These are phyloP conservation scores for Anomalospiza imberbis DNA, from an alignment of 2,797 vertebrate species.

Conservation along the genomic window DNA sequence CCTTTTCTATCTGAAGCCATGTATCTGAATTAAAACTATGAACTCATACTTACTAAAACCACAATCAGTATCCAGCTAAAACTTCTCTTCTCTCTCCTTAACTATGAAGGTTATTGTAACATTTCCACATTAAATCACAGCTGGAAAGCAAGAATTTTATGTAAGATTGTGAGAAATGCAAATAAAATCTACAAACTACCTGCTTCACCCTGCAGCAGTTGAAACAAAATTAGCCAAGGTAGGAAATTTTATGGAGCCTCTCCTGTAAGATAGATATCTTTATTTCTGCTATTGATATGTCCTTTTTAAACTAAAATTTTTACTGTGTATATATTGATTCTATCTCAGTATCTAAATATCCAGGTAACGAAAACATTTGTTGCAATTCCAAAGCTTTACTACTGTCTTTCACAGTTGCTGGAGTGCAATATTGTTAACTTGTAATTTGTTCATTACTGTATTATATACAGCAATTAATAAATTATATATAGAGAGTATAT, in stretches of 20 bases:
- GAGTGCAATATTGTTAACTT: not conserved
- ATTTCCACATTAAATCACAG: not conserved
- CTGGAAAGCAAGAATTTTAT: not conserved
- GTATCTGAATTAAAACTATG: not conserved
- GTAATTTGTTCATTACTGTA: not conserved
- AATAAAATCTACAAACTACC: not conserved
- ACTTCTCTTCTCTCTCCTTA: not conserved
- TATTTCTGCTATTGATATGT: not conserved
- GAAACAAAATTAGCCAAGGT: not conserved
- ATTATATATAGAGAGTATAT: not conserved
- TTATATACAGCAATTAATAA: not conserved
- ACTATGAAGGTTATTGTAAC: not conserved
- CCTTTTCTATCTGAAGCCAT: not conserved
- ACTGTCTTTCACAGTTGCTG: not conserved
- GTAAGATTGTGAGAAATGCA: not conserved
- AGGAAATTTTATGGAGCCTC: not conserved
- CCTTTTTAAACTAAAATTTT: not conserved
- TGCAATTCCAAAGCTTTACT: not conserved
- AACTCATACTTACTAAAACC: not conserved
- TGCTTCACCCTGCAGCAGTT: not conserved
- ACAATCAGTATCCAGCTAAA: not conserved
- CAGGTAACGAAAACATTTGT: not conserved
- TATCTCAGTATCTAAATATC: accelerated
- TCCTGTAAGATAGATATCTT: not conserved
- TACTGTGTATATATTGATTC: not conserved